Evolutionary conservation across 2,888 invertebrate species (phyloP), one percentile per base, ranked within the genome.

Genomic region (Caradrina kadenii): DNA sequence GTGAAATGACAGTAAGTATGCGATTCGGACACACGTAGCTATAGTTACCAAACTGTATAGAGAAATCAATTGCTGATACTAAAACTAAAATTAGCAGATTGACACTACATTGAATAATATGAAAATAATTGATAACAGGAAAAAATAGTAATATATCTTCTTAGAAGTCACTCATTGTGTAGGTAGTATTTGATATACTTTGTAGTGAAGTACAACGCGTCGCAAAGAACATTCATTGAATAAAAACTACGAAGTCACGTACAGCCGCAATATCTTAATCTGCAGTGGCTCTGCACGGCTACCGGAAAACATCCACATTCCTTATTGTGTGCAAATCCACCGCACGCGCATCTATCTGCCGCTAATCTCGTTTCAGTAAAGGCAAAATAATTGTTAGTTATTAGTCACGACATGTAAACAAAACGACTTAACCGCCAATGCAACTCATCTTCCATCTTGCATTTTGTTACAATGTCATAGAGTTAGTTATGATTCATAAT

Each of bases 1-100:
- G 72, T 69, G 75, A 87, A 84, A 81, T 76, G 82, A 84, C 84
- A 80, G 84, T 88, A 73, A 73, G 59, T 76, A 90, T 87, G 84
- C 86, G 75, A 75, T 84, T 84, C 79, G 84, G 80, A 80, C 78
- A 77, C 76, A 56, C 56, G 50, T 54, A 54, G 21, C 63, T 77
- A 78, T 75, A 73, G 71, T 66, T 69, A 59, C 55, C 71, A 69
- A 69, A 69, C 67, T 64, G 49, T 70, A 64, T 69, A 50, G 63
- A 68, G 64, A 62, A 64, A 65, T 62, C 70, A 64, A 59, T 73
- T 56, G 70, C 56, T 68, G 55, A 52, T 73, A 76, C 52, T 52
- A 66, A 65, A 66, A 55, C 50, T 72, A 19, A 73, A 49, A 60
- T 73, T n/a, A 55, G 61, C 31, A 54, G 62, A 55, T 56, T 72